These are phyloP conservation scores for Coelinius sp. DNA, from an alignment of 2,888 invertebrate species.

Conservation along the genomic window DNA sequence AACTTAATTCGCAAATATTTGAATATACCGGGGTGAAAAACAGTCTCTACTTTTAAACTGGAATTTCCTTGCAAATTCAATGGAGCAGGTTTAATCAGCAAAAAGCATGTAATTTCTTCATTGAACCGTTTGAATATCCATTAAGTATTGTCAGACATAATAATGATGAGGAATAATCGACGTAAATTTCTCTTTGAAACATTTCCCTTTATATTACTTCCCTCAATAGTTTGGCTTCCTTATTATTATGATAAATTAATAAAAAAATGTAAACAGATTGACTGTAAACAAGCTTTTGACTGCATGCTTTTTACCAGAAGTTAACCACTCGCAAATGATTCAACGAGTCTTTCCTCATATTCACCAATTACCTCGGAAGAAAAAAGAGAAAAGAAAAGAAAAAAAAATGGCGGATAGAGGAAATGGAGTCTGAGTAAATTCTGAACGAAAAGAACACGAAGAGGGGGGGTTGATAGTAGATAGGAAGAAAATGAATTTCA, in stretches of 20 bases:
- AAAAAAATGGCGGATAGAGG: not conserved
- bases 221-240: not conserved
- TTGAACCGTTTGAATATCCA: not conserved
- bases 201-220: not conserved
- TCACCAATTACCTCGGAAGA: not conserved
- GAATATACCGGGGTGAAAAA: not conserved
- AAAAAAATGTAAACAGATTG: not conserved
- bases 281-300: not conserved
- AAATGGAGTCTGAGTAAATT: not conserved
- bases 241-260: not conserved
- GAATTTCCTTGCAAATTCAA: not conserved
- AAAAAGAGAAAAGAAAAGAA: not conserved
- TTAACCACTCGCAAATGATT: conserved; percentile 14
- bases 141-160: not conserved
- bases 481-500: conserved; percentile 27
- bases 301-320: not conserved
- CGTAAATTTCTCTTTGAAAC: not conserved
- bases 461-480: not conserved
- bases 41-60: not conserved
- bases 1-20: not conserved
- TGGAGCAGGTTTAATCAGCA: conserved; percentile 1
- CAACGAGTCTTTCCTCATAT: not conserved
- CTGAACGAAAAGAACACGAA: not conserved
- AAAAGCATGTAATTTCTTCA: not conserved
- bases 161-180: not conserved